These are phyloP conservation scores for Alectura lathami DNA, from an alignment of 2,113 vertebrate species.

Conservation along the genomic window DNA sequence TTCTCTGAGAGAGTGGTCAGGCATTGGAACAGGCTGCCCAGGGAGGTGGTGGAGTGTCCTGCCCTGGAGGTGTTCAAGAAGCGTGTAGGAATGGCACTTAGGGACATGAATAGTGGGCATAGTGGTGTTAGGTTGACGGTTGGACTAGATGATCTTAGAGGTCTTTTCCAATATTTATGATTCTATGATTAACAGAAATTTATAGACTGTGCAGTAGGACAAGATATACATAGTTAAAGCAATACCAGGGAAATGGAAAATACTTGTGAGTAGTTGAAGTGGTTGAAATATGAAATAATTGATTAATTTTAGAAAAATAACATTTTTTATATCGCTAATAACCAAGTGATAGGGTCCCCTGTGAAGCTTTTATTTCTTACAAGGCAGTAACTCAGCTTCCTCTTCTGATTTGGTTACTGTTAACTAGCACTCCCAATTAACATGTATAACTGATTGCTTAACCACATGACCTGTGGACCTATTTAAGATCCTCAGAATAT, in stretches of 20 bases:
- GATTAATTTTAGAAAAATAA: not conserved
- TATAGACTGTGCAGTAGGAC: not conserved
- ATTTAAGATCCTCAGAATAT: not conserved
- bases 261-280: not conserved
- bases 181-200: too few relatives aligned
- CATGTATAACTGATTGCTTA: conserved; percentile 10
- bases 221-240: not conserved
- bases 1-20: too few relatives aligned
- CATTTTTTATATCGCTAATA: not conserved
- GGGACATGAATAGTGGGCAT: too few relatives aligned
- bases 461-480: not conserved
- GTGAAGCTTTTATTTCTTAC: conserved; percentile 7
- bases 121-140: too few relatives aligned
- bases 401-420: conserved; percentile 30
- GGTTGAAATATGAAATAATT: not conserved
- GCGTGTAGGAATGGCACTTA: too few relatives aligned
- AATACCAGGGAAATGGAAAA: not conserved
- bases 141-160: too few relatives aligned
- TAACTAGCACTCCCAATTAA: not conserved
- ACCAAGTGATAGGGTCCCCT: not conserved
- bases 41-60: too few relatives aligned
- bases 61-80: too few relatives aligned
- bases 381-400: conserved; percentile 23
- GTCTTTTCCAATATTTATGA: too few relatives aligned
- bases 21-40: too few relatives aligned